Evolutionary conservation across 2,113 vertebrate genomes (phyloP).

Genomic region (Tautogolabrus adspersus): DNA sequence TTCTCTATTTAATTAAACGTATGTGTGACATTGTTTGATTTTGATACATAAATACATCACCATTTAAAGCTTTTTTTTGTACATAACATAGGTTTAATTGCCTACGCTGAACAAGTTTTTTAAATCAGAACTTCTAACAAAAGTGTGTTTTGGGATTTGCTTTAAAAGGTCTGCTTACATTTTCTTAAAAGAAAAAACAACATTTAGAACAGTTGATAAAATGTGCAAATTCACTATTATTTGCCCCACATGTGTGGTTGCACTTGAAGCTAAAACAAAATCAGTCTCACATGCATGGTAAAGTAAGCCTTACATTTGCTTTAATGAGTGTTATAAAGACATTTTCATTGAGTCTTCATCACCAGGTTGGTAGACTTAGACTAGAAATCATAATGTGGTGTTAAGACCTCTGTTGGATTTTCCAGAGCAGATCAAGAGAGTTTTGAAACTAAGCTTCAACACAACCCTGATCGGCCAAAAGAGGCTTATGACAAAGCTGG

Average conservation of each 20-base stretch:
- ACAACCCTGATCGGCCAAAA: constrained; percentile 28
- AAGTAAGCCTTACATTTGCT: too few species aligned
- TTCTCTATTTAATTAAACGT: constrained; percentile 72
- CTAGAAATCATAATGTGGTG: background rate
- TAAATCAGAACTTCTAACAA: too few species aligned
- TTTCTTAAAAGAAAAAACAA: background rate
- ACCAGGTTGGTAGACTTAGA: background rate
- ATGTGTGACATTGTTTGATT: constrained; percentile 6
- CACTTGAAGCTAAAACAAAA: background rate
- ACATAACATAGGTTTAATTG: background rate
- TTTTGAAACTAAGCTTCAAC: constrained; percentile 44
- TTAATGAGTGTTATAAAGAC: background rate
- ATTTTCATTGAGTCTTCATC: background rate
- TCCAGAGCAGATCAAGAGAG: background rate
- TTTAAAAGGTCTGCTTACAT: background rate
- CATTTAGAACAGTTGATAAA: background rate
- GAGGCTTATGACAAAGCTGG: constrained; percentile 40
- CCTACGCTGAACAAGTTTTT: background rate
- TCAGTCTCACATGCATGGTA: too few species aligned
- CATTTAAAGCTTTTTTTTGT: background rate
- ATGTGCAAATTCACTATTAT: background rate
- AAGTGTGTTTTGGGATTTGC: too few species aligned
- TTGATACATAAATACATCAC: background rate
- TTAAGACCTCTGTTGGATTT: constrained; percentile 10
- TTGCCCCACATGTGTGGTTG: background rate